Conservation (phyloP, 2,113 vertebrate genomes). For the Athene cunicularia region DNA sequence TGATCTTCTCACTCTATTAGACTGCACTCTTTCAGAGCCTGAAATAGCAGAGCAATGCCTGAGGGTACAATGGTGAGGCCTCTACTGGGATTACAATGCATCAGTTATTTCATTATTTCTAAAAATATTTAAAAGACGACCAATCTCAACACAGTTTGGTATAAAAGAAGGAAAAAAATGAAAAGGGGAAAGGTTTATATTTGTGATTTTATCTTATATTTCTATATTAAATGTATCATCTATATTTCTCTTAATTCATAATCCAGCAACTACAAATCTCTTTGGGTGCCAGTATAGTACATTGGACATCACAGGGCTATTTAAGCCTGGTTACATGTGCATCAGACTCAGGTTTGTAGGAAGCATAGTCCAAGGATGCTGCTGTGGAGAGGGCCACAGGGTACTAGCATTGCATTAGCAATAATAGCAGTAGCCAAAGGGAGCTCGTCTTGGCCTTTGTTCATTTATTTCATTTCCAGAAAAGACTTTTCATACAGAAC, state of each 20-base stretch:
- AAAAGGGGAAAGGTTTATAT: not conserved
- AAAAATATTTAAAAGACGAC: slow-evolving; percentile 43
- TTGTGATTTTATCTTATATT: not conserved
- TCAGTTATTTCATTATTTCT: slow-evolving; percentile 50
- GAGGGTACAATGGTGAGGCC: slow-evolving; percentile 3
- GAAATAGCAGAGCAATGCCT: slow-evolving; percentile 41
- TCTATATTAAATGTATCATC: not conserved
- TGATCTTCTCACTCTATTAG: slow-evolving; percentile 40
- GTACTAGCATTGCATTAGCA: not conserved
- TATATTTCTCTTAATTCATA: not conserved
- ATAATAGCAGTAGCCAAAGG: not conserved
- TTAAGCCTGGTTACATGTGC: not conserved
- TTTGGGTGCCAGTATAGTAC: not conserved
- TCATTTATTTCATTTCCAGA: not conserved
- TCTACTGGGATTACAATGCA: slow-evolving; percentile 15
- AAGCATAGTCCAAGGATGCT: not conserved
- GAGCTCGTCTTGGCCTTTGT: not conserved
- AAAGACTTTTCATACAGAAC: not conserved
- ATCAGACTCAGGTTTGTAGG: not conserved
- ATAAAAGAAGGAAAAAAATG: not conserved
- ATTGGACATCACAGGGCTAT: not conserved
- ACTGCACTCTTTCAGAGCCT: not conserved
- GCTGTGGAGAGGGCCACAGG: not conserved
- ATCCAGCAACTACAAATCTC: not conserved
- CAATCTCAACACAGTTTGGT: not conserved